Evolutionary conservation across 2,888 invertebrate species (phyloP).

Genomic region (Mimachlamys varia): DNA sequence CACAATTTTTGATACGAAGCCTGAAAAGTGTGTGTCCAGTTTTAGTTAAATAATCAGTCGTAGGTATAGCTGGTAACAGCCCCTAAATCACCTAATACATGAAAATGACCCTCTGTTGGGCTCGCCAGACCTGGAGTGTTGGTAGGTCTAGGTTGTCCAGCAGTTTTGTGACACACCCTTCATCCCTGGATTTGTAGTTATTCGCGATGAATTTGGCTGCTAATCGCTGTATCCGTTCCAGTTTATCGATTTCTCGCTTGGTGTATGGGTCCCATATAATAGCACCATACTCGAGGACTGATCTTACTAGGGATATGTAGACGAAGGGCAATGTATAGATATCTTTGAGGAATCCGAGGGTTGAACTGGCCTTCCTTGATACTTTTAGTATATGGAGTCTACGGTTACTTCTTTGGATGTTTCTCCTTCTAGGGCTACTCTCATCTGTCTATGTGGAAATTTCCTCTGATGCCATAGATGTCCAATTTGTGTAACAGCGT

Average conservation of each 20-base stretch:
- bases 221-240: background rate
- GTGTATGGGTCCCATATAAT: constrained; percentile 1
- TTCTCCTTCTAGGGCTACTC: no score
- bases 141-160: background rate
- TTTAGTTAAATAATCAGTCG: background rate
- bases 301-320: no score
- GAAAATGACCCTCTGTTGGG: background rate
- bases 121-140: background rate
- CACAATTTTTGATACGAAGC: no score
- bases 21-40: no score
- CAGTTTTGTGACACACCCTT: background rate
- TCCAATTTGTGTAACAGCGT: no score
- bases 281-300: background rate
- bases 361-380: no score
- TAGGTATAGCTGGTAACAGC: background rate
- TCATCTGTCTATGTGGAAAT: no score
- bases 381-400: no score
- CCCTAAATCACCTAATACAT: background rate
- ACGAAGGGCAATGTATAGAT: no score
- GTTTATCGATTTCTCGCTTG: background rate
- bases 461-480: no score
- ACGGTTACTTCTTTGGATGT: no score
- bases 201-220: background rate
- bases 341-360: no score
- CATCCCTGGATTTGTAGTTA: background rate